phyloP scores from a whole-genome alignment of 2,888 invertebrate genomes.

The Pterobdella sp. region DNA sequence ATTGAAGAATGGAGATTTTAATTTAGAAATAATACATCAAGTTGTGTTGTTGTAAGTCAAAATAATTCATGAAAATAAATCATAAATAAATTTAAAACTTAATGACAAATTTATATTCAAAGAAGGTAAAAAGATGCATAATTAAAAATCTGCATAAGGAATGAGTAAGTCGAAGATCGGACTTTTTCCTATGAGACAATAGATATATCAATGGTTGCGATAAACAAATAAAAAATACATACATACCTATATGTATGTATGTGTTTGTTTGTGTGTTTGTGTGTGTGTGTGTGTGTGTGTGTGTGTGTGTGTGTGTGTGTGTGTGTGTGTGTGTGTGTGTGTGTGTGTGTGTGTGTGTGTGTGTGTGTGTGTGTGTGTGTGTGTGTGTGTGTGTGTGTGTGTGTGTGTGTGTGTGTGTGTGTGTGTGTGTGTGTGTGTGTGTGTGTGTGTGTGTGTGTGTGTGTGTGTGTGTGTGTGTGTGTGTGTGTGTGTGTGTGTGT shows the following conservation, averaged over 20 bases:
- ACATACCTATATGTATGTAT: background rate
- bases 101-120: too few species aligned
- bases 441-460: slow-evolving; percentile 19
- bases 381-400: slow-evolving; percentile 9
- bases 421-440: slow-evolving; percentile 19
- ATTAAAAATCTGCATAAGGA: too few species aligned
- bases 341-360: slow-evolving; percentile 6
- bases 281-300: background rate
- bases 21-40: too few species aligned
- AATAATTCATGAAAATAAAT: too few species aligned
- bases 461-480: slow-evolving; percentile 17
- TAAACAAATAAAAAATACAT: background rate
- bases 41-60: too few species aligned
- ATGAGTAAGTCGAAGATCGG: too few species aligned
- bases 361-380: slow-evolving; percentile 6
- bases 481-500: slow-evolving; percentile 22
- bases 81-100: too few species aligned
- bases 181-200: too few species aligned
- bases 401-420: slow-evolving; percentile 7
- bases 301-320: slow-evolving; percentile 10
- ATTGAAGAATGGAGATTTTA: too few species aligned
- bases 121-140: too few species aligned
- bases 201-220: too few species aligned
- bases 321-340: background rate
- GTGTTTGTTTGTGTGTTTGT: background rate